Conservation (phyloP, 2,888 invertebrate species). For the Xanthia togata region DNA sequence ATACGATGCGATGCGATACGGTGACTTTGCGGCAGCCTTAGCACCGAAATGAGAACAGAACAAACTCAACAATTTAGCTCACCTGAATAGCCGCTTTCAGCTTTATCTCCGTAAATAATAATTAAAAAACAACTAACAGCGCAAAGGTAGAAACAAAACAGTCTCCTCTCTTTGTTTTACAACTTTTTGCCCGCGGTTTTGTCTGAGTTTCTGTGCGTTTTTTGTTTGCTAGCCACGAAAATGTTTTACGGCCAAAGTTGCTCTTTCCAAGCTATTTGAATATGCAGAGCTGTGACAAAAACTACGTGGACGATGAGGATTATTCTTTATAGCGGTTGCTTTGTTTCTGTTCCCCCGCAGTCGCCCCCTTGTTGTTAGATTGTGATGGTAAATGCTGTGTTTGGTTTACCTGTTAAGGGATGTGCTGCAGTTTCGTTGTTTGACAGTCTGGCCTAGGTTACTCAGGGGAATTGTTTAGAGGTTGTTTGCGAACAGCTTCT, state of each 20-base stretch:
- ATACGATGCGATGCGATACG: not conserved
- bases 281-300: constrained; percentile 62
- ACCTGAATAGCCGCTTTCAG: constrained; percentile 48
- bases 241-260: constrained; percentile 77
- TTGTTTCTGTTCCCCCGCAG: constrained; percentile 27
- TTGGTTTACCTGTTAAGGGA: not conserved
- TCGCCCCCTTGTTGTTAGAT: constrained; percentile 1
- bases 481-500: too few relatives aligned
- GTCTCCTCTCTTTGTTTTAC: constrained; percentile 72
- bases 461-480: too few relatives aligned
- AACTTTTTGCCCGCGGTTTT: constrained; percentile 75
- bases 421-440: not conserved
- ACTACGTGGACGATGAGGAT: constrained; percentile 56
- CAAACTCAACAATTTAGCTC: constrained; percentile 27
- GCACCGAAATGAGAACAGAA: constrained; percentile 3
- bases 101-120: constrained; percentile 47
- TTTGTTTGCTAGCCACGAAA: constrained; percentile 68
- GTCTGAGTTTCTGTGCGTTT: constrained; percentile 66
- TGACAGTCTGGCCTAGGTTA: not conserved
- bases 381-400: constrained; percentile 15
- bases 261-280: constrained; percentile 63
- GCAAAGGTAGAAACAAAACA: constrained; percentile 67
- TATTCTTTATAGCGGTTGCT: constrained; percentile 51
- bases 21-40: not conserved
- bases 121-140: constrained; percentile 47